These are phyloP conservation scores for Sclerodermus sp. DNA, from an alignment of 2,888 invertebrate species.

Conservation along the genomic window DNA sequence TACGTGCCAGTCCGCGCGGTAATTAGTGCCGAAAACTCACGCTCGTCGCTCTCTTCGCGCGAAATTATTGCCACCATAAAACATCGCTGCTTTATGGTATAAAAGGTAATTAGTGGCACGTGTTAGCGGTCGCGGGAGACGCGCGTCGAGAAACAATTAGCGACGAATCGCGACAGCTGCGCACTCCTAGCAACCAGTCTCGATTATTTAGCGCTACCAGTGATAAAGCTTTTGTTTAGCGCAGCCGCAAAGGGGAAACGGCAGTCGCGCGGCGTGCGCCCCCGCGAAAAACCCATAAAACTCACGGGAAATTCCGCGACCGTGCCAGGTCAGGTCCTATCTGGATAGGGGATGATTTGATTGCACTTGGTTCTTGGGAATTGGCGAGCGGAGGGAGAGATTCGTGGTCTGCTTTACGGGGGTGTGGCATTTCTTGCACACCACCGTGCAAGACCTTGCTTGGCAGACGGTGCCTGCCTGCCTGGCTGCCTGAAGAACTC, in stretches of 20 bases:
- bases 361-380: no score
- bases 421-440: constrained; percentile 25
- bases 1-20: constrained; percentile 10
- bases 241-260: neutral
- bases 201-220: neutral
- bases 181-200: neutral
- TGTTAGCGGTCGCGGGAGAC: constrained; percentile 29
- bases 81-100: constrained; percentile 25
- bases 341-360: no score
- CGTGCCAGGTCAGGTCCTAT: no score
- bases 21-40: constrained; percentile 31
- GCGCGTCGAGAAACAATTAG: constrained; percentile 31
- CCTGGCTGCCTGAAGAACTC: constrained; percentile 37
- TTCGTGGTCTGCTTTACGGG: neutral
- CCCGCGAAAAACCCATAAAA: no score
- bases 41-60: constrained; percentile 5
- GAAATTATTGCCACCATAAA: constrained; percentile 24
- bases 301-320: no score
- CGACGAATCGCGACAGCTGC: constrained; percentile 32
- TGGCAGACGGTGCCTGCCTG: constrained; percentile 21
- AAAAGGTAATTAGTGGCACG: constrained; percentile 36
- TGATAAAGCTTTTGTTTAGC: neutral
- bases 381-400: no score
- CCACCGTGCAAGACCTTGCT: constrained; percentile 9
- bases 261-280: no score